phyloP scores from a whole-genome alignment of 1,140 invertebrate genomes.

The Scaptomyza montana region DNA sequence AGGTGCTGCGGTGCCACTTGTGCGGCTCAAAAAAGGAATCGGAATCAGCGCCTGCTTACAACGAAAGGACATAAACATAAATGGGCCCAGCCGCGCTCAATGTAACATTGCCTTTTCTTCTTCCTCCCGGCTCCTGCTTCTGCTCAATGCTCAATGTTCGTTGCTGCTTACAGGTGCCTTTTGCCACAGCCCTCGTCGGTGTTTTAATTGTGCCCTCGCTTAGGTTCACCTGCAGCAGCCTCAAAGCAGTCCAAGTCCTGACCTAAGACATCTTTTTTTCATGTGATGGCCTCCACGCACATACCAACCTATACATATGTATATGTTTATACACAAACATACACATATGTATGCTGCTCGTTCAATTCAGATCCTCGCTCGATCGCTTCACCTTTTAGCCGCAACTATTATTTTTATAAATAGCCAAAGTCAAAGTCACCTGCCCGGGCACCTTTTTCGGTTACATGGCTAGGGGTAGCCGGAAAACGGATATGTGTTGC shows the following conservation, averaged over 20 bases:
- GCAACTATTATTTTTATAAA: constrained; percentile 82
- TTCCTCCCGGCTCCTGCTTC: constrained; percentile 25
- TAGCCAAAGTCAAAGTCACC: constrained; percentile 81
- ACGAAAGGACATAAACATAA: constrained; percentile 82
- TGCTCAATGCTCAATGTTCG: not conserved
- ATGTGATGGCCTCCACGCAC: constrained; percentile 61
- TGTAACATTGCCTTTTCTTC: constrained; percentile 61
- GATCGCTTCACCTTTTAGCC: constrained; percentile 72
- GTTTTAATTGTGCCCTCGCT: constrained; percentile 74
- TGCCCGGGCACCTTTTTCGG: constrained; percentile 50
- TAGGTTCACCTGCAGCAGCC: constrained; percentile 69
- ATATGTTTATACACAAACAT: not conserved
- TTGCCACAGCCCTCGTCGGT: constrained; percentile 55
- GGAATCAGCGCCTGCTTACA: constrained; percentile 79
- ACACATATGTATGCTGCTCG: not conserved
- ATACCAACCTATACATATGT: not conserved
- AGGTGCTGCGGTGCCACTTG: constrained; percentile 65
- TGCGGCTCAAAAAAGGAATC: constrained; percentile 62
- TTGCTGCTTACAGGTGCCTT: constrained; percentile 46
- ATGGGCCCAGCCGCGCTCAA: constrained; percentile 69
- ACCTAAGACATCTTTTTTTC: constrained; percentile 80
- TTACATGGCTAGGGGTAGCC: constrained; percentile 62
- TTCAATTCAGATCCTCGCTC: constrained; percentile 30
- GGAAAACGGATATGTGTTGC: constrained; percentile 74
- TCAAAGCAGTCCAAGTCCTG: constrained; percentile 35